Conservation (phyloP, 2,888 invertebrate genomes). For the Nomada fucata region DNA sequence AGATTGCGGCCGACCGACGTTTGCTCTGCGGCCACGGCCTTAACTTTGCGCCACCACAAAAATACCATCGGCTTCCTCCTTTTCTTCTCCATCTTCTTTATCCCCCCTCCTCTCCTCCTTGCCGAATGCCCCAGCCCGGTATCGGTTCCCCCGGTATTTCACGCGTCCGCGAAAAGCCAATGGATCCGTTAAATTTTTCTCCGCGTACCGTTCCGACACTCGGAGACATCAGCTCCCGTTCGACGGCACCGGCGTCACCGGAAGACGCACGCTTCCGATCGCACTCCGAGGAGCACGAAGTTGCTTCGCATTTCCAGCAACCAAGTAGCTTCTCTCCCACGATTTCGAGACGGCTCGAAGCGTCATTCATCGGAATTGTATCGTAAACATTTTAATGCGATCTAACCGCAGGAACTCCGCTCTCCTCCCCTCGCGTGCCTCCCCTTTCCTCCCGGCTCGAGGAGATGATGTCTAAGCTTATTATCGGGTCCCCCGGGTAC, state of each 20-base stretch:
- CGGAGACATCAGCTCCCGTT: too few species aligned
- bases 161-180: conserved; percentile 39
- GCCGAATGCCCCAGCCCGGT: conserved; percentile 22
- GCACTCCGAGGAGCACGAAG: too few species aligned
- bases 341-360: neutral
- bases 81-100: conserved; percentile 33
- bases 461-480: conserved; percentile 73
- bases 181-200: conserved; percentile 17
- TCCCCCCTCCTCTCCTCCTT: conserved; percentile 29
- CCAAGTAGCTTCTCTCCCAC: neutral
- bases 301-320: too few species aligned
- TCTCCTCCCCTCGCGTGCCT: neutral
- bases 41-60: conserved; percentile 79
- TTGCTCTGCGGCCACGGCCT: conserved; percentile 81
- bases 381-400: conserved; percentile 54
- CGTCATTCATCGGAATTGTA: conserved; percentile 27
- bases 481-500: conserved; percentile 70
- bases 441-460: conserved; percentile 1
- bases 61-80: conserved; percentile 75
- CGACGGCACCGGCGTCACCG: too few species aligned
- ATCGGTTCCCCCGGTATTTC: conserved; percentile 29
- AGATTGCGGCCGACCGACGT: conserved; percentile 83
- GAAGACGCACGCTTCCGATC: neutral
- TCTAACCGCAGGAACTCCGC: conserved; percentile 46
- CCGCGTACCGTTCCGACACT: too few species aligned